phyloP scores from a whole-genome alignment of 1,140 invertebrate genomes.

The Hycleus cichorii region DNA sequence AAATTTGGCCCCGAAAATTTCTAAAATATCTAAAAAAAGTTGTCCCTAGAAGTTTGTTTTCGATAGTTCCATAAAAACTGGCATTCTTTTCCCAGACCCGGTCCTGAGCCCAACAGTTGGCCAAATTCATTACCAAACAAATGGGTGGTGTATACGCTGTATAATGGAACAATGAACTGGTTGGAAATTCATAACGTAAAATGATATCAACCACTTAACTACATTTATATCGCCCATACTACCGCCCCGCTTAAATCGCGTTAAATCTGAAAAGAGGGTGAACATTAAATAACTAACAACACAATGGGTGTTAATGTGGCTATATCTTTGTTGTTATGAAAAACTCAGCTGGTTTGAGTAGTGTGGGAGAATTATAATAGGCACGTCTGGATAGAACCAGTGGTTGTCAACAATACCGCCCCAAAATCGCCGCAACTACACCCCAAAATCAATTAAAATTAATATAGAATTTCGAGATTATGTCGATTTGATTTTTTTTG shows the following conservation, averaged over 20 bases:
- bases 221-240: slow-evolving; percentile 27
- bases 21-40: no score
- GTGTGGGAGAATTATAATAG: slow-evolving; percentile 40
- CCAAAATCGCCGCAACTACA: neutral
- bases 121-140: no score
- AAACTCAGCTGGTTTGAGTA: slow-evolving; percentile 35
- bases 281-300: slow-evolving; percentile 36
- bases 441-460: no score
- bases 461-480: no score
- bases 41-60: no score
- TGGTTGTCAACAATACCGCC: slow-evolving; percentile 21
- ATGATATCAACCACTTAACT: slow-evolving; percentile 32
- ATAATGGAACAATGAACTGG: neutral
- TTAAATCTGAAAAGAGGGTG: neutral
- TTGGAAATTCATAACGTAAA: slow-evolving; percentile 28
- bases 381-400: slow-evolving; percentile 28
- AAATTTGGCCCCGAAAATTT: no score
- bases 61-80: no score
- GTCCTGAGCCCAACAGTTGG: no score
- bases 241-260: no score
- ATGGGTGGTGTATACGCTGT: no score
- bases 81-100: no score
- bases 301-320: slow-evolving; percentile 38
- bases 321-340: slow-evolving; percentile 34
- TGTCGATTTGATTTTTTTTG: no score